These are phyloP conservation scores for Alouatta palliata DNA, from an alignment of 2,113 vertebrate species.

Conservation along the genomic window DNA sequence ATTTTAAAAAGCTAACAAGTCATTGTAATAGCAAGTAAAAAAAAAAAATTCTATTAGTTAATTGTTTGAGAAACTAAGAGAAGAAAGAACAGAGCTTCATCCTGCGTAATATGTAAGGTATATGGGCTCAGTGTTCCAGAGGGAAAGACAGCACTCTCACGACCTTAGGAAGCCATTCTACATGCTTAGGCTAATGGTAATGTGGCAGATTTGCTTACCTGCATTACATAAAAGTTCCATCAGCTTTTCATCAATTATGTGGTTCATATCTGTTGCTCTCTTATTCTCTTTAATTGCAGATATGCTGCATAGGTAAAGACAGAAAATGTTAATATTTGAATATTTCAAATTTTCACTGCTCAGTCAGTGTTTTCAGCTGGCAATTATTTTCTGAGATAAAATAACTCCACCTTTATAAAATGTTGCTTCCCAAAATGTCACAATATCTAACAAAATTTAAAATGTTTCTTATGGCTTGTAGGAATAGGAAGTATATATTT, in stretches of 20 bases:
- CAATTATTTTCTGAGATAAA: constrained; percentile 23
- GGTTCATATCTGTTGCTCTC: constrained; percentile 57
- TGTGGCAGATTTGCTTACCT: constrained; percentile 64
- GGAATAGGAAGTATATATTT: neutral
- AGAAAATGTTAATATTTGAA: constrained; percentile 72
- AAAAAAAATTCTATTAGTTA: neutral
- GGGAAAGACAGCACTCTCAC: constrained; percentile 30
- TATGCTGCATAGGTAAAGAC: constrained; percentile 27
- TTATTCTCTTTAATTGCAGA: constrained; percentile 59
- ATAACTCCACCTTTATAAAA: constrained; percentile 8
- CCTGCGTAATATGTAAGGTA: neutral
- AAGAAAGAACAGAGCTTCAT: neutral
- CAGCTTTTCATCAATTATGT: constrained; percentile 64
- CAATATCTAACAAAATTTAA: neutral
- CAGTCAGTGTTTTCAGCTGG: constrained; percentile 8
- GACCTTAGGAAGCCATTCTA: constrained; percentile 42
- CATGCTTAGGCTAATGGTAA: constrained; percentile 63
- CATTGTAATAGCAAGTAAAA: neutral
- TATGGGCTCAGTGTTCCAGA: neutral
- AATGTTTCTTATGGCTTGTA: neutral
- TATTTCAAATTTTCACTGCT: constrained; percentile 67
- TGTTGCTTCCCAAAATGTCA: neutral
- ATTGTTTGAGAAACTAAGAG: neutral
- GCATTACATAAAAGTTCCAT: constrained; percentile 69
- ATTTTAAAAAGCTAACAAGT: neutral